Evolutionary conservation across 2,113 vertebrate genomes (phyloP).

Genomic region (Ondatra zibethicus): DNA sequence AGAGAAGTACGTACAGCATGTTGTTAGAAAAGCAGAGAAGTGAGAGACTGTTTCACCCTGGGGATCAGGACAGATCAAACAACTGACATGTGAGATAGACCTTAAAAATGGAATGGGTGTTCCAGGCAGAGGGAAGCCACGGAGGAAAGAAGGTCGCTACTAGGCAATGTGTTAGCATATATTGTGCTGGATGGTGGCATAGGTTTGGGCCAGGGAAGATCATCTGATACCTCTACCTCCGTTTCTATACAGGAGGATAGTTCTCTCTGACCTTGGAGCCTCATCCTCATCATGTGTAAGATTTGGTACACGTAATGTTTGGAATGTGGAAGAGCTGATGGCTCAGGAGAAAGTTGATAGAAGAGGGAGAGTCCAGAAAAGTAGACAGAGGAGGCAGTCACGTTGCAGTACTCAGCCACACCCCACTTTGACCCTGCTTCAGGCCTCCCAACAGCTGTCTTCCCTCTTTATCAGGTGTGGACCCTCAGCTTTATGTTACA

Average conservation of each 20-base stretch:
- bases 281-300: background rate
- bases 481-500: constrained; percentile 90
- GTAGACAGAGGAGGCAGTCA: background rate
- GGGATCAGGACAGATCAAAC: background rate
- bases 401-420: background rate
- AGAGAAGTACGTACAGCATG: background rate
- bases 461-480: constrained; percentile 83
- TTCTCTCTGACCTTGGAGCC: background rate
- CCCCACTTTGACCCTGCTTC: background rate
- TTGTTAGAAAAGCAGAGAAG: constrained; percentile 28
- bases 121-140: background rate
- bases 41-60: background rate
- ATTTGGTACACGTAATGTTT: background rate
- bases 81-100: background rate
- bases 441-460: constrained; percentile 31
- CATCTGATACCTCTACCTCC: background rate
- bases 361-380: background rate
- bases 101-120: background rate
- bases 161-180: background rate
- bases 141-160: background rate
- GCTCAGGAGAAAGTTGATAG: background rate
- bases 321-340: constrained; percentile 13
- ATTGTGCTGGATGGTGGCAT: background rate
- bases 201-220: background rate
- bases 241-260: background rate